Percentiles rank a stretch among this genome's conserved stretches.
These are phyloP conservation scores for Coracopsis vasa DNA, from an alignment of 2,113 vertebrate genomes.

Conservation along the genomic window DNA sequence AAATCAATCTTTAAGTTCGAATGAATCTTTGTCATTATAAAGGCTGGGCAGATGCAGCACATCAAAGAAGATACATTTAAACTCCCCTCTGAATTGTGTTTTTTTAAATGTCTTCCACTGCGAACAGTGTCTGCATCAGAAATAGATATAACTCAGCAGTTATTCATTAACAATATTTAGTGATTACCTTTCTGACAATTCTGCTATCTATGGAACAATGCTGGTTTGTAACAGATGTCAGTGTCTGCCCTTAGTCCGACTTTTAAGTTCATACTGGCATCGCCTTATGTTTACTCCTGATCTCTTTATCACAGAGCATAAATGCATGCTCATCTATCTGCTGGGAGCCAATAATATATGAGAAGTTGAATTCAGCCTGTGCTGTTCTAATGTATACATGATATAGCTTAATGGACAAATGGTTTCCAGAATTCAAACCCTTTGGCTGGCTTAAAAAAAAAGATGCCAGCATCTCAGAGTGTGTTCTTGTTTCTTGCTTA, in stretches of 20 bases:
- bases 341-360: neutral
- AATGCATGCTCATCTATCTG: neutral
- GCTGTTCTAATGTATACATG: neutral
- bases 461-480: neutral
- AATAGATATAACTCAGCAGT: neutral
- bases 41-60: neutral
- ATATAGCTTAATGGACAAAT: neutral
- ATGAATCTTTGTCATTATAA: neutral
- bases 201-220: neutral
- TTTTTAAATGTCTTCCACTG: neutral
- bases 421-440: neutral
- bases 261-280: neutral
- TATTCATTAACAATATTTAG: neutral
- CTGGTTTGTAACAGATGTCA: neutral
- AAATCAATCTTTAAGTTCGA: conserved; percentile 4
- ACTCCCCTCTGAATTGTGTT: neutral
- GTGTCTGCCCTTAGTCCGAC: neutral
- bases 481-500: neutral
- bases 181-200: neutral
- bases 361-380: neutral
- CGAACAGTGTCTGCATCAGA: neutral
- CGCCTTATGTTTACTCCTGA: neutral
- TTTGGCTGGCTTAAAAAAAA: neutral
- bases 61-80: neutral
- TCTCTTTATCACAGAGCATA: neutral